Base-by-base conservation (phyloP, 2,888 invertebrate genomes). In the Agapetus fuscipes region DNA sequence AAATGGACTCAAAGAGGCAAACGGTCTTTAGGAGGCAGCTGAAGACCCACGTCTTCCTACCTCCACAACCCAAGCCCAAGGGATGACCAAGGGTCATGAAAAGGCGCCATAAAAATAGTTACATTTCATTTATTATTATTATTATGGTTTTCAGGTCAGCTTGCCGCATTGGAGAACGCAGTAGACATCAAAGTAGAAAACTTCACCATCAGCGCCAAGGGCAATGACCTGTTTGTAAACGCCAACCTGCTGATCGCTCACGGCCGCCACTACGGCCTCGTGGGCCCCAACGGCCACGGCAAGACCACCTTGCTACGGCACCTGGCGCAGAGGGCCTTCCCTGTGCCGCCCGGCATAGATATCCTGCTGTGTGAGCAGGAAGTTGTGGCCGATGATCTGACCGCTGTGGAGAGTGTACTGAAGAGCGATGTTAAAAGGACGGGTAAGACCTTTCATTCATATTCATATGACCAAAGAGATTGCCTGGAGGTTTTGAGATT, bases 261-360 rank as follows among this genome's bases (percentile, higher is more conserved):
- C 54, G 93, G 95, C 0, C 76, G 97, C 30, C 78, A 93, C 52
- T 99, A 99, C 62, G 98, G 98, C 54, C 71, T 98, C 3, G 97
- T 99, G 2, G 98, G 98, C 15, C 98, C 98, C 1, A 98, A 98
- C 61, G 98, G 91, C 0, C 95, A 98, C 67, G 98, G 98, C 10
- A 98, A 99, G 70, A 98, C 98, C 0, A 99, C 98, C 0, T 62
- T 98, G 16, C 64, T 98, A 38, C 78, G 94, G 41, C 98, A 99
- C 58, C 80, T 98, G 50, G 88, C 91, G 0, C 81, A 83, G 38
- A 74, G 91, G 50, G 88, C 87, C 5, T 86, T 98, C 55, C 83
- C 85, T 34, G 90, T 99, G 53, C 98, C 98, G 1, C 87, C 93
- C 0, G 90, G 87, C 53, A 98, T 98, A 50, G 98, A 77, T 52